Evolutionary conservation across 2,797 vertebrate genomes (phyloP), one percentile per base, ranked within the genome.

Genomic region (Syndactyla subalaris): DNA sequence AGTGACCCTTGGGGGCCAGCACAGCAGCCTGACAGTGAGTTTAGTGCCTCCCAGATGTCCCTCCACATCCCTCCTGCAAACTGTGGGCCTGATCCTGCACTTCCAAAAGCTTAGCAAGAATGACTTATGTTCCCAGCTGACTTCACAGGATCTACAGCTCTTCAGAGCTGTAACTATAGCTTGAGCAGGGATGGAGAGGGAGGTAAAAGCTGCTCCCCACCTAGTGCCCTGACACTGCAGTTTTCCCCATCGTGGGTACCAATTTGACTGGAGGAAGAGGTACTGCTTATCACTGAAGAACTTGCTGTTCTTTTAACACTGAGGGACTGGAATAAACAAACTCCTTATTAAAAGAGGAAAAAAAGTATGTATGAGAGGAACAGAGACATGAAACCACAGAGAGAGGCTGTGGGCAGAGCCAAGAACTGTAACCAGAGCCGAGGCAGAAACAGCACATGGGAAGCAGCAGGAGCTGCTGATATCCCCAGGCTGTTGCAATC

Each of bases 401-500:
- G 65, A 70, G 27, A 86, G 43, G n/a, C 85, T 85, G 16, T 6
- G 2, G 74, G 57, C 65, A 93, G 78, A 85, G 89, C 78, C 86
- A 94, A 85, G 75, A 66, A 59, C 41, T 83, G 55, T 26, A 93
- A 66, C 46, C 0, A 1, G 72, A 94, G 52, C 84, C 85, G 30
- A 65, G 70, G 74, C 59, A 88, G 80, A 46, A 89, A 73, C 39
- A 76, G 48, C 74, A 51, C 76, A 38, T 0, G 23, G 70, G 87
- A 93, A 75, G 45, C 73, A 86, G 70, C 1, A 1, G 78, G 66
- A 75, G 41, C 22, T 55, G 79, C 79, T 86, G 78, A 77, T 72
- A 48, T 73, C 67, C 86, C 27, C 59, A 39, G 75, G 90, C 93
- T 89, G 84, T 46, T 74, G 84, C 93, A 94, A 67, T 86, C 30